Evolutionary conservation across 2,113 vertebrate species (phyloP).

Genomic region (Ceyx cyanopectus): DNA sequence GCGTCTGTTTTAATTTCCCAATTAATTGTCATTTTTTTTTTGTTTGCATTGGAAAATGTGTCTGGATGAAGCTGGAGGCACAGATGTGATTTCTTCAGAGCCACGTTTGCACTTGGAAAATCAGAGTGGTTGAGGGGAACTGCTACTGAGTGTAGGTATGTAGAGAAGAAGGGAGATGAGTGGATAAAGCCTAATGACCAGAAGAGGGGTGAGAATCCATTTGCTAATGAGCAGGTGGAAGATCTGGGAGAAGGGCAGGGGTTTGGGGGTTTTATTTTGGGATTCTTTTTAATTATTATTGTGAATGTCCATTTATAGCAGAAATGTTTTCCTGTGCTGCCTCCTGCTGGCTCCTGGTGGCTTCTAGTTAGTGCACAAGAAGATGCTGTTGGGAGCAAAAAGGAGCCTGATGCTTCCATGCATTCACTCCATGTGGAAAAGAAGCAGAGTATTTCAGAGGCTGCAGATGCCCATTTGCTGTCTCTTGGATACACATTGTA

Average conservation of each 20-base stretch:
- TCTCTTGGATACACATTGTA: rapidly evolving
- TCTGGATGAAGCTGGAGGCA: not conserved
- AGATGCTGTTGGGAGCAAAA: not conserved
- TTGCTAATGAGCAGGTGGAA: not conserved
- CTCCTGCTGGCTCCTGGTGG: slow-evolving; percentile 14
- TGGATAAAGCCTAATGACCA: not conserved
- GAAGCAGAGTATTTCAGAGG: not conserved
- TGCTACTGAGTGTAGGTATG: not conserved
- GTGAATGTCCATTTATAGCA: not conserved
- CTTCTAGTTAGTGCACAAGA: not conserved
- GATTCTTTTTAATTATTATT: not conserved
- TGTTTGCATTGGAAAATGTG: not conserved
- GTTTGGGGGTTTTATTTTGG: not conserved
- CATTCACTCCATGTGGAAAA: not conserved
- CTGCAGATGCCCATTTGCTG: not conserved
- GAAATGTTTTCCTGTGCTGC: slow-evolving; percentile 34
- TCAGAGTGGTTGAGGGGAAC: rapidly evolving
- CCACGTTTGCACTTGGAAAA: not conserved
- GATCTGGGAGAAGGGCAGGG: not conserved
- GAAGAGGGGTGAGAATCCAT: rapidly evolving
- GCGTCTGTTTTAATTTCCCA: slow-evolving; percentile 59
- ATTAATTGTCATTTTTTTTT: not conserved
- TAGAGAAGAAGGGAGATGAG: not conserved
- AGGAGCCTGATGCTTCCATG: not conserved
- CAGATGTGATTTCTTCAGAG: not conserved